A percentile compares a stretch with the other conserved stretches of the same genome.
Conservation (phyloP, 2,113 vertebrate genomes). For the Phylloscopus trochilus region DNA sequence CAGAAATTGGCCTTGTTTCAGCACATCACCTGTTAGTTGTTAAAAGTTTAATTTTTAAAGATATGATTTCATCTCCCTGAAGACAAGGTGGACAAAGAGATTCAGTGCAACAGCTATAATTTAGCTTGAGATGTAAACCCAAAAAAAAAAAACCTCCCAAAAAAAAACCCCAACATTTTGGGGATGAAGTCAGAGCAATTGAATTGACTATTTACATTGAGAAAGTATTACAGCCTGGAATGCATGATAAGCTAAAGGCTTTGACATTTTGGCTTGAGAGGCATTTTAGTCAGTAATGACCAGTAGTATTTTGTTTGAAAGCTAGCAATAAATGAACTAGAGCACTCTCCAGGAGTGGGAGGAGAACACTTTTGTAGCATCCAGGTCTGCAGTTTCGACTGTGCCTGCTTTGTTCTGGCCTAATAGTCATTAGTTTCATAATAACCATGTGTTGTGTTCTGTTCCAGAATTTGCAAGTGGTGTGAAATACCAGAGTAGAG, state of each 20-base stretch:
- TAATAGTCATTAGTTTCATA: neutral
- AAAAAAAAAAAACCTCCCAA: neutral
- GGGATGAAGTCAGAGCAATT: slow-evolving; percentile 42
- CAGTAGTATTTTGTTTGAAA: neutral
- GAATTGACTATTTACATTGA: slow-evolving; percentile 36
- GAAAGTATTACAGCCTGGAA: neutral
- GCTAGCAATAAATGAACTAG: neutral
- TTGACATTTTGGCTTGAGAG: slow-evolving; percentile 23
- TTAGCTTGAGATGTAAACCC: slow-evolving; percentile 19
- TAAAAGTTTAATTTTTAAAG: slow-evolving; percentile 71
- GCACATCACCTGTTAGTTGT: slow-evolving; percentile 76
- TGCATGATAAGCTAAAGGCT: slow-evolving; percentile 13
- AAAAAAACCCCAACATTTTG: neutral
- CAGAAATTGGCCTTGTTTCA: slow-evolving; percentile 61
- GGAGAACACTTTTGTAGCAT: neutral
- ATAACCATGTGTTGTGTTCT: neutral
- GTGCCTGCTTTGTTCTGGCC: neutral
- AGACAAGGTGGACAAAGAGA: slow-evolving; percentile 59
- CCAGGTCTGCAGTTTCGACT: neutral
- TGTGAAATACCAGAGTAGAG: neutral
- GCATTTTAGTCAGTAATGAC: neutral
- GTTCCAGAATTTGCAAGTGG: neutral
- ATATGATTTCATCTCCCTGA: slow-evolving; percentile 77
- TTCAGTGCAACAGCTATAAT: slow-evolving; percentile 24
- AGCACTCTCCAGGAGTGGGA: neutral